A percentile compares a stretch with the other conserved stretches of the same genome.
Conservation (phyloP, 2,888 invertebrate genomes). For the Nudaria mundana region DNA sequence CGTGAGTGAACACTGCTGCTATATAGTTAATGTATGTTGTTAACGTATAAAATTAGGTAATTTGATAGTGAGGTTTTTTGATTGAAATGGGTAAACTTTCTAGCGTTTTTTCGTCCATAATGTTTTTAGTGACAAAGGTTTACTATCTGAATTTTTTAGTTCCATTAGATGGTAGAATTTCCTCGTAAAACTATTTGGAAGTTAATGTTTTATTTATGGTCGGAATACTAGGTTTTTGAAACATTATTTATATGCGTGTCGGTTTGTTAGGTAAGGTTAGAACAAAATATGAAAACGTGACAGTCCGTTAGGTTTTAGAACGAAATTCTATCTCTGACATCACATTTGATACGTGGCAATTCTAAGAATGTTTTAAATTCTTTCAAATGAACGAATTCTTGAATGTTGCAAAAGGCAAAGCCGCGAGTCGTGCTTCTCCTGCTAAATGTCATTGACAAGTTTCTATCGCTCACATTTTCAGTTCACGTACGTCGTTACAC, state of each 20-base stretch:
- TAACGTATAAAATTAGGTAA: constrained; percentile 9
- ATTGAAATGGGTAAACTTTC: constrained; percentile 7
- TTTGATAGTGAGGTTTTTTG: constrained; percentile 12
- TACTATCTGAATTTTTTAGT: background rate
- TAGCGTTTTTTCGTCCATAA: background rate
- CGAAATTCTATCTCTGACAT: too few relatives aligned
- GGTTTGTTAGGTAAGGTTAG: too few relatives aligned
- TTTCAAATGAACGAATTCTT: constrained; percentile 3
- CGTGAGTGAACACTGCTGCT: background rate
- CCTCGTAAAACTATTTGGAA: too few relatives aligned
- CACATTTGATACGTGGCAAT: too few relatives aligned
- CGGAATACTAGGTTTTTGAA: too few relatives aligned
- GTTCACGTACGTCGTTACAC: constrained; percentile 26
- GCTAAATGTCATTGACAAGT: constrained; percentile 24
- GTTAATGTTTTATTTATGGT: too few relatives aligned
- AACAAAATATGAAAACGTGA: too few relatives aligned
- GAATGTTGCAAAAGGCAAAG: constrained; percentile 1
- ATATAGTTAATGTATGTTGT: background rate
- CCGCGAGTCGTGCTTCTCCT: background rate
- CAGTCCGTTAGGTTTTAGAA: too few relatives aligned
- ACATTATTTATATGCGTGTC: too few relatives aligned
- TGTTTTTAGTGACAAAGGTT: background rate
- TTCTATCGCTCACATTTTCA: constrained; percentile 12
- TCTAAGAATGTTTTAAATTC: background rate
- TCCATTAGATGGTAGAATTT: background rate